Conservation (phyloP, 2,797 vertebrate genomes). For the Picus viridis region DNA sequence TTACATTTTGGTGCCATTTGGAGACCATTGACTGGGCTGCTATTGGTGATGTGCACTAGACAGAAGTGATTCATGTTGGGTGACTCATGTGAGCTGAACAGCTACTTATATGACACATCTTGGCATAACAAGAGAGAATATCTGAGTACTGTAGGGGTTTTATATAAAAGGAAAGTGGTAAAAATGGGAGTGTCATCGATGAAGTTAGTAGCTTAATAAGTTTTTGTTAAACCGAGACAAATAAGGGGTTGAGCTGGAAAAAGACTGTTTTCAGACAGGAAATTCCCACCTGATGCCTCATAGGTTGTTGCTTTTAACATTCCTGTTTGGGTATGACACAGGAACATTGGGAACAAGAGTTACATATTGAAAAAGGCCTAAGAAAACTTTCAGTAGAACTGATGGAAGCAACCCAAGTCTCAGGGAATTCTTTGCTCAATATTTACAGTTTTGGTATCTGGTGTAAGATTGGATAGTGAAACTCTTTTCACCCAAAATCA, state of each 20-base stretch:
- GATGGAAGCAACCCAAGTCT: background rate
- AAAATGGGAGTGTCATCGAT: background rate
- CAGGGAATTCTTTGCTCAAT: background rate
- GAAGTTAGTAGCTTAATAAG: background rate
- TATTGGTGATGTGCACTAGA: background rate
- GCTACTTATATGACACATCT: background rate
- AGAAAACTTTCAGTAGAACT: background rate
- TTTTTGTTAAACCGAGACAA: constrained; percentile 7
- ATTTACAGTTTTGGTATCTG: background rate
- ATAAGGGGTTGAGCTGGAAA: background rate
- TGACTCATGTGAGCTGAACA: background rate
- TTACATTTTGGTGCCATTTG: background rate
- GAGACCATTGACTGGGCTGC: background rate
- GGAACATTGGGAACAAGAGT: background rate
- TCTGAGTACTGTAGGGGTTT: background rate
- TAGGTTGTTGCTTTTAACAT: background rate
- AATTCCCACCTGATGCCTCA: constrained; percentile 53
- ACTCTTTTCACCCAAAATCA: background rate
- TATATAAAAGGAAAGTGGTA: background rate
- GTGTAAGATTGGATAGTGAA: background rate
- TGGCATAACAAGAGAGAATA: background rate
- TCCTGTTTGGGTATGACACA: background rate
- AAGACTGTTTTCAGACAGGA: constrained; percentile 13
- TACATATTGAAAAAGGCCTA: background rate
- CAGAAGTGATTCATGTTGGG: background rate